Conservation (phyloP, 64 coral and sea anemone species). For the Dendrophyllia cribrosa region DNA sequence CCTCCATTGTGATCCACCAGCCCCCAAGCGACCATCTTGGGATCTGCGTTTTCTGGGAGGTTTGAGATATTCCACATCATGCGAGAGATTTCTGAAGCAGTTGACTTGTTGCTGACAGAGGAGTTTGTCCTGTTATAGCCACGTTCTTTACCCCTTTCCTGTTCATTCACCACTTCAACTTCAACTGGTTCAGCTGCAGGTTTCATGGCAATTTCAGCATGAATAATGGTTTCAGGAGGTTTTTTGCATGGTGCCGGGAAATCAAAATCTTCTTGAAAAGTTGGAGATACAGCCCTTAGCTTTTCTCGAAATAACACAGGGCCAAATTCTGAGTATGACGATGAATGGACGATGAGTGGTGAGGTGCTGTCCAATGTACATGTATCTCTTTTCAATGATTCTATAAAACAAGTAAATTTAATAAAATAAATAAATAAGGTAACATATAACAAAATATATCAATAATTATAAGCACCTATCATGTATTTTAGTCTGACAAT, state of each 20-base stretch:
- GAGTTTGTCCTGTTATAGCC: slow-evolving; percentile 58
- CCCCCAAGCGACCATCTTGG: slow-evolving; percentile 75
- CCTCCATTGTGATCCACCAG: slow-evolving; percentile 79
- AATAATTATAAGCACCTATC: too few relatives aligned
- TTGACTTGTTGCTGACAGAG: slow-evolving; percentile 49
- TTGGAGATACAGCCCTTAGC: background rate
- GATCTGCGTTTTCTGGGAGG: slow-evolving; percentile 69
- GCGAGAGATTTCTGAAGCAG: slow-evolving; percentile 60
- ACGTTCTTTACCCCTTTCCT: background rate
- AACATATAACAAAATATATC: background rate
- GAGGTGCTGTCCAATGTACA: background rate
- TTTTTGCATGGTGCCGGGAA: background rate
- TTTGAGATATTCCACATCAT: slow-evolving; percentile 76
- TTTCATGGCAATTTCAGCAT: background rate
- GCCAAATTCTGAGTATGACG: background rate
- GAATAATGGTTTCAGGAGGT: background rate
- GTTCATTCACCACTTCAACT: background rate
- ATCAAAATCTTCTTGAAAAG: background rate
- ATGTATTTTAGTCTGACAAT: too few relatives aligned
- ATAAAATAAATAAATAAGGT: background rate
- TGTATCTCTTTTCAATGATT: background rate
- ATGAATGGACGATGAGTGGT: background rate
- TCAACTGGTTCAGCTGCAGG: background rate
- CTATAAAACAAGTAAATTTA: background rate
- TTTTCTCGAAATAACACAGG: background rate